Conservation (phyloP, 2,113 vertebrate species). For the Toxotes chatareus region DNA sequence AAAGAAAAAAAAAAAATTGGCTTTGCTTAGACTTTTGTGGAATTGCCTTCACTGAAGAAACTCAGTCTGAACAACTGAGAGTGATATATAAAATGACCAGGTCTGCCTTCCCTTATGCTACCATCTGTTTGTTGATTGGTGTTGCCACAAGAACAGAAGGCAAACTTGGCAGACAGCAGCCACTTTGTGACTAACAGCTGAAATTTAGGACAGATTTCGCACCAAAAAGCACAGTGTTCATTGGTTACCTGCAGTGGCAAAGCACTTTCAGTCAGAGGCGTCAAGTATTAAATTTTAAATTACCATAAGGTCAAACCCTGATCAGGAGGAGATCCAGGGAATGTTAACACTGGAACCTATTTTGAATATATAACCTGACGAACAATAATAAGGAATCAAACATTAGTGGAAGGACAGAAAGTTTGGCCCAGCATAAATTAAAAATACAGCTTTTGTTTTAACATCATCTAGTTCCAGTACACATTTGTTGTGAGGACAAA, state of each 20-base stretch:
- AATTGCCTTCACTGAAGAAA: not conserved
- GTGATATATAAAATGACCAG: not conserved
- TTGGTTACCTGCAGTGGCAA: not conserved
- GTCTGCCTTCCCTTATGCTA: not conserved
- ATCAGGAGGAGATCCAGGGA: not conserved
- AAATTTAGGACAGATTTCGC: not conserved
- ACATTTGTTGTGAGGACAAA: no score
- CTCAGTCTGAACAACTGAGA: not conserved
- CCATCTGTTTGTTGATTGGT: constrained; percentile 35
- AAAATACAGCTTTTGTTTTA: no score
- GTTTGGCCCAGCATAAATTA: no score
- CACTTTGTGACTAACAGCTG: constrained; percentile 1
- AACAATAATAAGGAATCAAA: no score
- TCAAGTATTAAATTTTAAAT: not conserved
- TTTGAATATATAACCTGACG: not conserved
- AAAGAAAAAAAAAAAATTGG: no score
- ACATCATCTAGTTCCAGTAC: no score
- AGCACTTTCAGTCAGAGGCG: no score
- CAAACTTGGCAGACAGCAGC: constrained; percentile 5
- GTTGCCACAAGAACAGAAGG: constrained; percentile 19
- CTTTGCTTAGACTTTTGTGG: no score
- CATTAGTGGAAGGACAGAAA: no score
- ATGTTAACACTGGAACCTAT: not conserved
- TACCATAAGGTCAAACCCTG: not conserved
- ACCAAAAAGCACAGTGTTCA: not conserved